These are phyloP conservation scores for Steinernema carpocapsae DNA, from an alignment of 2,888 invertebrate genomes.

Conservation along the genomic window DNA sequence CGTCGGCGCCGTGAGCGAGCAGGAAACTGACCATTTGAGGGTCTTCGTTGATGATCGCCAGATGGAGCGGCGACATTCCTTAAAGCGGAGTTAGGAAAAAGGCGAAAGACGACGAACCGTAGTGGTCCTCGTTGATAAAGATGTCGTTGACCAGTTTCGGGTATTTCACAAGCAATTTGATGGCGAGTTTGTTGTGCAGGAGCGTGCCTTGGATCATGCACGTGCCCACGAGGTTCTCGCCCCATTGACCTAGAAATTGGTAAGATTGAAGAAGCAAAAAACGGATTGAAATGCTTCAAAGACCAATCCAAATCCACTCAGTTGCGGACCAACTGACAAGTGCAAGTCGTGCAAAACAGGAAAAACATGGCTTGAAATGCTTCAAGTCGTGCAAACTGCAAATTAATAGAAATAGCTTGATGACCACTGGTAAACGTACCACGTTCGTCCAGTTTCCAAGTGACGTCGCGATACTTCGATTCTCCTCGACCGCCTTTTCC, in stretches of 20 bases:
- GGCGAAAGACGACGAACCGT: slow-evolving; percentile 85
- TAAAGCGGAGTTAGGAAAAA: slow-evolving; percentile 79
- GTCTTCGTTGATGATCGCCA: slow-evolving; percentile 96
- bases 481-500: slow-evolving; percentile 64
- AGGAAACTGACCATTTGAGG: slow-evolving; percentile 95
- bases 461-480: slow-evolving; percentile 73
- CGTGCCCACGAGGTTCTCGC: slow-evolving; percentile 81
- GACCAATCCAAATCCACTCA: too few relatives aligned
- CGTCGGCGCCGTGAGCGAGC: slow-evolving; percentile 86
- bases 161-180: slow-evolving; percentile 86
- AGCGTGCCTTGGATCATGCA: slow-evolving; percentile 76
- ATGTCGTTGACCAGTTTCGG: slow-evolving; percentile 93
- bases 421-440: too few relatives aligned
- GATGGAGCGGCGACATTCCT: slow-evolving; percentile 76
- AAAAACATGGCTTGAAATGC: too few relatives aligned
- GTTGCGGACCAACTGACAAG: too few relatives aligned
- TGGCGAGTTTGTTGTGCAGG: slow-evolving; percentile 88
- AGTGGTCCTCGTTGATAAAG: slow-evolving; percentile 93
- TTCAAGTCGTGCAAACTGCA: too few relatives aligned
- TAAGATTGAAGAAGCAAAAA: too few relatives aligned
- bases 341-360: too few relatives aligned
- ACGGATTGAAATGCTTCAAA: too few relatives aligned
- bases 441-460: slow-evolving; percentile 58
- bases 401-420: too few relatives aligned
- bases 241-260: slow-evolving; percentile 82